Percentiles rank a stretch among this genome's conserved stretches.
Evolutionary conservation across 2,888 invertebrate genomes (phyloP).

Genomic region (Zootermopsis nevadensis): DNA sequence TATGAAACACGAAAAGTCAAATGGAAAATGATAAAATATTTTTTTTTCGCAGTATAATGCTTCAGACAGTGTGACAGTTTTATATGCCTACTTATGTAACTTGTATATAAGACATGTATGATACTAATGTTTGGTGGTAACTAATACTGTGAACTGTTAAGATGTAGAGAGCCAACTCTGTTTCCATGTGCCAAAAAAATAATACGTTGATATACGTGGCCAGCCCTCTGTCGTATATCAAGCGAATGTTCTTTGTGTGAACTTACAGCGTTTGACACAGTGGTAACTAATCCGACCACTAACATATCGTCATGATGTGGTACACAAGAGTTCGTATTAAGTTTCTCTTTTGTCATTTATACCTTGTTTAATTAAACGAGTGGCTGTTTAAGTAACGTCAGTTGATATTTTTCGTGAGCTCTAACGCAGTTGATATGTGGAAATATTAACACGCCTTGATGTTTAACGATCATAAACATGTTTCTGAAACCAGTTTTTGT

Average conservation of each 20-base stretch:
- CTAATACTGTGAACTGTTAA: conserved; percentile 7
- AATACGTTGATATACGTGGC: not conserved
- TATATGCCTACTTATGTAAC: not conserved
- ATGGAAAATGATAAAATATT: no score
- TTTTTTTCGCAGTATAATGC: not conserved
- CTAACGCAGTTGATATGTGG: not conserved
- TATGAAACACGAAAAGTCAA: no score
- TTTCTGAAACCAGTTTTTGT: no score
- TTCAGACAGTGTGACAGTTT: conserved; percentile 6
- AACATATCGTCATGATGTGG: not conserved
- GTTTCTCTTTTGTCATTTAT: not conserved
- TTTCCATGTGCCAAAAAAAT: conserved; percentile 29
- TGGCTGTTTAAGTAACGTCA: conserved; percentile 8
- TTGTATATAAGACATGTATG: conserved; percentile 2
- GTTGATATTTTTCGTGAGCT: not conserved
- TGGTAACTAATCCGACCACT: not conserved
- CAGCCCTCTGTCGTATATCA: conserved; percentile 17
- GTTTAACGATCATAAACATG: no score
- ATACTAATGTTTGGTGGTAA: not conserved
- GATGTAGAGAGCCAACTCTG: conserved; percentile 3
- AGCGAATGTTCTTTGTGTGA: not conserved
- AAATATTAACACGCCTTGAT: no score
- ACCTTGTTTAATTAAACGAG: not conserved
- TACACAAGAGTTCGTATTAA: not conserved
- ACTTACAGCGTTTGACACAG: not conserved